Conservation (phyloP, 2,888 invertebrate genomes). For the Chrysolina haemoptera region DNA sequence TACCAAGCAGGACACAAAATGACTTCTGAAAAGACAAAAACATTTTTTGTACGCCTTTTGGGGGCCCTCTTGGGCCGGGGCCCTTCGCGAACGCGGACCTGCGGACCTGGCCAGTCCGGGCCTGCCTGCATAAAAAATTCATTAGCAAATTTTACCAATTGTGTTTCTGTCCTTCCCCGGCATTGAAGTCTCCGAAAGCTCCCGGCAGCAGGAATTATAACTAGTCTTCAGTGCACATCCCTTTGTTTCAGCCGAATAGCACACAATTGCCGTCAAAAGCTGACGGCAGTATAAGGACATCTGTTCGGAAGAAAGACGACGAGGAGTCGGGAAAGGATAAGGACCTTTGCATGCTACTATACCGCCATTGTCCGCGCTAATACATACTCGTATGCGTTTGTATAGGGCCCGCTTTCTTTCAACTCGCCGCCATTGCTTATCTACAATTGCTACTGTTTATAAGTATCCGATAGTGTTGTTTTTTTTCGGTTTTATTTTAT, state of each 20-base stretch:
- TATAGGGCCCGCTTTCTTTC: slow-evolving; percentile 60
- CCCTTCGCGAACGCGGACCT: too few relatives aligned
- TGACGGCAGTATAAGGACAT: slow-evolving; percentile 54
- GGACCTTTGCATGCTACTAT: slow-evolving; percentile 39
- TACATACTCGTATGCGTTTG: slow-evolving; percentile 61
- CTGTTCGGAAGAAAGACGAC: slow-evolving; percentile 42
- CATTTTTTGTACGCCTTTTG: too few relatives aligned
- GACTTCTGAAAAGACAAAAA: too few relatives aligned
- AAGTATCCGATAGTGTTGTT: slow-evolving; percentile 56
- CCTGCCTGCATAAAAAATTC: too few relatives aligned
- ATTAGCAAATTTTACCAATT: not conserved
- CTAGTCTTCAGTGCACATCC: slow-evolving; percentile 43
- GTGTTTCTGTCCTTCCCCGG: slow-evolving; percentile 11
- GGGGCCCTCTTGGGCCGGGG: too few relatives aligned
- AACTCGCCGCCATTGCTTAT: slow-evolving; percentile 63
- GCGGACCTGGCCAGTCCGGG: too few relatives aligned
- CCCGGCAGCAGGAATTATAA: slow-evolving; percentile 47
- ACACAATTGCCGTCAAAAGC: slow-evolving; percentile 49
- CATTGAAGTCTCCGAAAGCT: slow-evolving; percentile 35
- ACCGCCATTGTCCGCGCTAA: slow-evolving; percentile 58
- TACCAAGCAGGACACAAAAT: too few relatives aligned
- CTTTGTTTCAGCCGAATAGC: slow-evolving; percentile 50
- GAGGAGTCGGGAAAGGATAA: slow-evolving; percentile 39
- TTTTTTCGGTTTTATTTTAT: slow-evolving; percentile 39
- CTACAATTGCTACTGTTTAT: slow-evolving; percentile 66